Conservation (phyloP, 37 sponge, comb jelly and placozoan species). For the Theonella swinhoei region DNA sequence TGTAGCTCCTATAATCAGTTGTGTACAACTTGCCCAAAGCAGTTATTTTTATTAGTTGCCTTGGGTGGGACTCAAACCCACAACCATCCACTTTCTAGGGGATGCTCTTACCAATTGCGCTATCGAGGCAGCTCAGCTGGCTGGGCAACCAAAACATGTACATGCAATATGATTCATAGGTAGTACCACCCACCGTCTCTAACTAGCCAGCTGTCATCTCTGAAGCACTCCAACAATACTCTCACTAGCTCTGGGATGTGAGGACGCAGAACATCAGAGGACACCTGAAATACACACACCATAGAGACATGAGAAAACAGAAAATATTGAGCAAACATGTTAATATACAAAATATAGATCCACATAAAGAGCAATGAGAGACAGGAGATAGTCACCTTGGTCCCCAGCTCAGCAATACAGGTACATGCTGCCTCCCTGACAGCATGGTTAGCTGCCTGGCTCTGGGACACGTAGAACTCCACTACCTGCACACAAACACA, state of each 20-base stretch:
- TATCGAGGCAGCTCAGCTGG: too few species aligned
- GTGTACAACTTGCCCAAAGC: too few species aligned
- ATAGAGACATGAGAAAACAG: too few species aligned
- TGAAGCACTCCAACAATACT: constrained; percentile 81
- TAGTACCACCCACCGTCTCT: constrained; percentile 80
- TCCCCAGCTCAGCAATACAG: constrained; percentile 96
- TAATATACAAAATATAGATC: neutral
- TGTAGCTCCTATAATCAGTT: too few species aligned
- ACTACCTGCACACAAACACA: too few species aligned
- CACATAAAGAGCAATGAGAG: neutral
- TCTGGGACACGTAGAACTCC: constrained; percentile 80
- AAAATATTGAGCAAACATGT: neutral
- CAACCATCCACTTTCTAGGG: too few species aligned
- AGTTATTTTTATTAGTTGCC: too few species aligned
- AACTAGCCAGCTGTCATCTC: constrained; percentile 98
- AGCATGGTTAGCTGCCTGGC: constrained; percentile 90
- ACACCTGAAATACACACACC: constrained; percentile 32
- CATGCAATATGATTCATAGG: too few species aligned
- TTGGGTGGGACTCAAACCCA: too few species aligned
- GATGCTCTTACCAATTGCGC: too few species aligned
- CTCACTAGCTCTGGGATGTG: constrained; percentile 57
- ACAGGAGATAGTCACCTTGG: constrained; percentile 63
- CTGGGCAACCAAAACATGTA: too few species aligned
- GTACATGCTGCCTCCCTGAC: constrained; percentile 93
- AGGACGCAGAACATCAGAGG: constrained; percentile 40